Conservation (phyloP, 2,797 vertebrate genomes). For the Artibeus lituratus region DNA sequence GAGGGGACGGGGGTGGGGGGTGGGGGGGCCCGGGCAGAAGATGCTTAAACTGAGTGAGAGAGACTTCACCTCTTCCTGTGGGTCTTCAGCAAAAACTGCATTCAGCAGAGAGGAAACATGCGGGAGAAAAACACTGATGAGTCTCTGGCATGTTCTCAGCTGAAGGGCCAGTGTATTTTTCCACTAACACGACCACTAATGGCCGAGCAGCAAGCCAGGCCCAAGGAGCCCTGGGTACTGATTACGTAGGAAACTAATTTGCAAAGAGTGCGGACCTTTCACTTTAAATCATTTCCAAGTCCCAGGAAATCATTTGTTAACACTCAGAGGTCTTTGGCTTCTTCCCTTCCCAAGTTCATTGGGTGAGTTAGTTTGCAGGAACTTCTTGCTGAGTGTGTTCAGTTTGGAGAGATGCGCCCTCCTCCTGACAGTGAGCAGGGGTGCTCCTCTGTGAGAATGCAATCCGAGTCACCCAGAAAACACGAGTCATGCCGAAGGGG, state of each 20-base stretch:
- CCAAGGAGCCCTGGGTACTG: neutral
- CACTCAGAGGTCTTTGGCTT: neutral
- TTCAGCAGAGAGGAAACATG: neutral
- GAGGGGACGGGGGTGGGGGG: rapidly evolving
- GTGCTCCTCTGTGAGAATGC: rapidly evolving
- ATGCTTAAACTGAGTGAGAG: rapidly evolving
- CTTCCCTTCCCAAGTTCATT: neutral
- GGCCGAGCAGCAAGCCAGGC: neutral
- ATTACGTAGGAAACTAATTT: slow-evolving; percentile 28
- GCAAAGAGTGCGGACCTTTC: slow-evolving; percentile 26
- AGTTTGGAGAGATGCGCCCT: neutral
- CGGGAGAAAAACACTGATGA: neutral
- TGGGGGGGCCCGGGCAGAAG: too few species aligned
- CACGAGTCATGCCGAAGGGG: neutral
- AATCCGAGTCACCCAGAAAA: neutral
- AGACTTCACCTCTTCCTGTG: neutral
- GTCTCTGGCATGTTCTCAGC: neutral
- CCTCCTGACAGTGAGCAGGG: neutral
- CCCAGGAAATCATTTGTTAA: neutral
- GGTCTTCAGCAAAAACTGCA: neutral
- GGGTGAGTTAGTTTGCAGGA: neutral
- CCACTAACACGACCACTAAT: neutral
- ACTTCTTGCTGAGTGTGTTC: neutral
- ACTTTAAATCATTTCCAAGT: neutral
- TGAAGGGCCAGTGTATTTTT: neutral